Evolutionary conservation across 2,888 invertebrate species (phyloP), one percentile per base, ranked within the genome.

Genomic region (Alitta virens): DNA sequence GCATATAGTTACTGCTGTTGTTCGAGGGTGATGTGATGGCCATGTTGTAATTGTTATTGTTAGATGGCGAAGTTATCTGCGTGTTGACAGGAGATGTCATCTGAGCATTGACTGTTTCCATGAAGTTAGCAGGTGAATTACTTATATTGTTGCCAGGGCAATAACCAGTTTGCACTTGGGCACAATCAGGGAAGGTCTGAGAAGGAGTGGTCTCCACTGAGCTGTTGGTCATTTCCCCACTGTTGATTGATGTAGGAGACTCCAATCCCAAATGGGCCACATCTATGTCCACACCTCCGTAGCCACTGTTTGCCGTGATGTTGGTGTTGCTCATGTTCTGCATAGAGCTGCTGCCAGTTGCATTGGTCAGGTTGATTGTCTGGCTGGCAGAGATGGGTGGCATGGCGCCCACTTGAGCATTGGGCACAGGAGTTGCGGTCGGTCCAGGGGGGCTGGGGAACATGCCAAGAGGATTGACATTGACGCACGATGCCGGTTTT

Each of bases 221-320:
- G 75, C 87, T 88, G 50, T 56, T 61, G 25, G 90, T 89, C 82
- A 93, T 86, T 79, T 94, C 92, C 53, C 90, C 91, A 0, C 91
- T 84, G 63, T 84, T 89, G 70, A 94, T 92, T 46, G 92, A 91
- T 0, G 91, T 89, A 0, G 94, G 93, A 0, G 94, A 93, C 78
- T 94, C 94, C 67, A 94, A 83, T 0, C 91, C 92, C 63, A 93
- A 81, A 76, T 91, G 91, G 12, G 33, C 33, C 1, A 92, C 91
- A 78, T 60, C 54, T 42, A 60, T 53, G 2, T 60, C 60, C 55
- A 54, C 38, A 2, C 33, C 27, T 14, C 38, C 46, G 24, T 38
- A 60, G 33, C 59, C 52, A 18, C 38, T 27, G 7, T 25, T 40
- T 16, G 23, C 38, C 2, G 33, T 42, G 25, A 14, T 52, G 24